These are phyloP conservation scores for Siderastrea siderea DNA, from an alignment of 92 coral and sea anemone genomes.

Conservation along the genomic window DNA sequence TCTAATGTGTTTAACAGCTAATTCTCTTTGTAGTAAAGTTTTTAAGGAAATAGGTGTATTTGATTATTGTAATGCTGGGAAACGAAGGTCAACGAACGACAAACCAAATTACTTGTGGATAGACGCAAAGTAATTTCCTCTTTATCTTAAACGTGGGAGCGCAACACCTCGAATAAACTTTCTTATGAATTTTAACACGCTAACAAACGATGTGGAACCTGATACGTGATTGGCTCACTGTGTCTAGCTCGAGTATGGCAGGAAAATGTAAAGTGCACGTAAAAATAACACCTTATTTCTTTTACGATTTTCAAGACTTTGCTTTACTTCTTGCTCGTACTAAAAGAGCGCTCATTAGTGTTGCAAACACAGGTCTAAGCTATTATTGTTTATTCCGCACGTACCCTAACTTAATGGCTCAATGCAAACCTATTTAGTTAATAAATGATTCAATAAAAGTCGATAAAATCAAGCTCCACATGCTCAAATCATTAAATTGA, in stretches of 20 bases:
- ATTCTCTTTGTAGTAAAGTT: neutral
- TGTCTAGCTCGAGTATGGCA: constrained; percentile 21
- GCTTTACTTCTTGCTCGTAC: neutral
- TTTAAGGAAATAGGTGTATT: constrained; percentile 8
- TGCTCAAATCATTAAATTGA: constrained; percentile 30
- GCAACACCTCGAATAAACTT: neutral
- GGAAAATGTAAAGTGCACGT: constrained; percentile 17
- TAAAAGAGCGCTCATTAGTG: neutral
- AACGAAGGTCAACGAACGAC: neutral
- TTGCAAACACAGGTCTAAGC: neutral
- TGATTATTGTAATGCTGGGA: neutral
- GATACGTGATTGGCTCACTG: constrained; percentile 25
- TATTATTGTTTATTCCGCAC: constrained; percentile 5
- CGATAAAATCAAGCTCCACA: constrained; percentile 20
- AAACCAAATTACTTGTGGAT: neutral
- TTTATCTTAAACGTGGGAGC: neutral
- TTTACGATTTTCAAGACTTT: neutral
- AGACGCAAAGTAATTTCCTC: neutral
- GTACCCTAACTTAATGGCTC: constrained; percentile 17
- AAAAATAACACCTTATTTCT: neutral
- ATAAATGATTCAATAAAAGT: constrained; percentile 26
- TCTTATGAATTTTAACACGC: constrained; percentile 34
- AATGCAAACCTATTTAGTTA: constrained; percentile 23
- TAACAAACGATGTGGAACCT: constrained; percentile 36
- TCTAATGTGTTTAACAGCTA: constrained; percentile 48